Evolutionary conservation across 2,888 invertebrate species (phyloP).

Genomic region (Drosophila flavopinicola): DNA sequence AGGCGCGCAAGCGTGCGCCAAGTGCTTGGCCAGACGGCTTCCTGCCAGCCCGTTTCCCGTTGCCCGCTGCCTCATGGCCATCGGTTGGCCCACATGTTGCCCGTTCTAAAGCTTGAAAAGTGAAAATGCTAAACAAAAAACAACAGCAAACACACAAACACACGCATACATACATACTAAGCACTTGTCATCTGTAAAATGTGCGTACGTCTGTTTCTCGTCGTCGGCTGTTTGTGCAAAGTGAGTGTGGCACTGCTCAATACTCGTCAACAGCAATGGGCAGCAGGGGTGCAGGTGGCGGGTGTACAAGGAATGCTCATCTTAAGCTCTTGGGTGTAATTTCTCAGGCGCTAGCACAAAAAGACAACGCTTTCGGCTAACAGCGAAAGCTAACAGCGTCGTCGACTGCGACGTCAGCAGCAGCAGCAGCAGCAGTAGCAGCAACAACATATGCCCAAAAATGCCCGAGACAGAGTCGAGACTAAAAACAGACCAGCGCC

Average conservation of each 20-base stretch:
- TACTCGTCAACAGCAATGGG: slow-evolving; percentile 35
- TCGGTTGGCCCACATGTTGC: slow-evolving; percentile 51
- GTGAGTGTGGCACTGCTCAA: slow-evolving; percentile 57
- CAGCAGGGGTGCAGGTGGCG: not conserved
- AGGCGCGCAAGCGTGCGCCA: slow-evolving; percentile 74
- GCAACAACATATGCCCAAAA: slow-evolving; percentile 24
- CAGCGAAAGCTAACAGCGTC: slow-evolving; percentile 56
- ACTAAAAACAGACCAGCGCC: slow-evolving; percentile 27
- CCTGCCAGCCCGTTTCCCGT: slow-evolving; percentile 22
- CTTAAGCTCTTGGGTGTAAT: slow-evolving; percentile 68
- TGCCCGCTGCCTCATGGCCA: slow-evolving; percentile 20
- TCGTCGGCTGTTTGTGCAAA: slow-evolving; percentile 43
- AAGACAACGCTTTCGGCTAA: slow-evolving; percentile 41
- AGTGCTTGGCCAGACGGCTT: slow-evolving; percentile 58
- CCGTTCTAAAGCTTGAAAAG: slow-evolving; percentile 59
- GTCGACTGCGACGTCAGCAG: slow-evolving; percentile 27
- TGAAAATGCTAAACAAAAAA: slow-evolving; percentile 41
- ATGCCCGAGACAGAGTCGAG: slow-evolving; percentile 26
- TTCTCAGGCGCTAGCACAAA: slow-evolving; percentile 48
- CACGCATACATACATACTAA: slow-evolving; percentile 41
- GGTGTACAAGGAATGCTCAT: slow-evolving; percentile 35
- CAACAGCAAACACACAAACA: slow-evolving; percentile 25
- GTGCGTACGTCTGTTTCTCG: slow-evolving; percentile 15
- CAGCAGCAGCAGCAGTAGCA: no score
- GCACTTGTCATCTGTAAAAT: slow-evolving; percentile 70